phyloP scores from a whole-genome alignment of 1,140 invertebrate genomes.

The Centruroides sculpturatus region DNA sequence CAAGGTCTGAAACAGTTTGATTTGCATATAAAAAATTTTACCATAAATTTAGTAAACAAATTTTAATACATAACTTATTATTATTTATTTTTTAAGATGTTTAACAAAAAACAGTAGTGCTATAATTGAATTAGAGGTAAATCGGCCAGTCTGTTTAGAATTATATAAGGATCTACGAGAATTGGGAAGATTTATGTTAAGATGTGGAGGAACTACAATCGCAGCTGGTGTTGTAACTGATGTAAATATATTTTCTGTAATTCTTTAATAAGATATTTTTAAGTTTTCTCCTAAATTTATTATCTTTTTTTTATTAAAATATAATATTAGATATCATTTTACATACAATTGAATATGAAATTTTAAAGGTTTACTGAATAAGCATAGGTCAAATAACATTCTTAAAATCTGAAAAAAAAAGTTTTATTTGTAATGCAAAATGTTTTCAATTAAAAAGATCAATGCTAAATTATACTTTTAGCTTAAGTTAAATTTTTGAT shows the following conservation, averaged over 20 bases:
- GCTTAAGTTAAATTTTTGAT: too few relatives aligned
- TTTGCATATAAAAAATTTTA: too few relatives aligned
- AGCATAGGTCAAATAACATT: too few relatives aligned
- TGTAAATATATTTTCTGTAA: conserved; percentile 21
- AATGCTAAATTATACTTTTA: too few relatives aligned
- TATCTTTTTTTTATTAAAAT: too few relatives aligned
- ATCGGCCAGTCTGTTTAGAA: conserved; percentile 75
- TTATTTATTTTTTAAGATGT: conserved; percentile 33
- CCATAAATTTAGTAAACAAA: neutral
- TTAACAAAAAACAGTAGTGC: conserved; percentile 80
- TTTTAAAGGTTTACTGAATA: too few relatives aligned
- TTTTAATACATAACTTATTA: neutral
- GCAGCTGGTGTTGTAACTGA: conserved; percentile 83
- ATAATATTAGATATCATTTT: too few relatives aligned
- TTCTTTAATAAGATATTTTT: neutral
- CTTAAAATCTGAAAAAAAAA: too few relatives aligned
- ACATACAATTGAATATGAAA: too few relatives aligned
- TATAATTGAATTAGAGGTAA: conserved; percentile 72
- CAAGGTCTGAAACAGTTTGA: conserved; percentile 37
- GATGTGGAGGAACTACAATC: conserved; percentile 73
- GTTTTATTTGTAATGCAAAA: too few relatives aligned
- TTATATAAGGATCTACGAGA: conserved; percentile 82
- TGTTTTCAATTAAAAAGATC: too few relatives aligned
- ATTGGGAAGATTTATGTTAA: conserved; percentile 77
- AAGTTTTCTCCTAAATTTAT: neutral